phyloP scores from a whole-genome alignment of 2,797 vertebrate genomes.

The Sebastes vulpes region DNA sequence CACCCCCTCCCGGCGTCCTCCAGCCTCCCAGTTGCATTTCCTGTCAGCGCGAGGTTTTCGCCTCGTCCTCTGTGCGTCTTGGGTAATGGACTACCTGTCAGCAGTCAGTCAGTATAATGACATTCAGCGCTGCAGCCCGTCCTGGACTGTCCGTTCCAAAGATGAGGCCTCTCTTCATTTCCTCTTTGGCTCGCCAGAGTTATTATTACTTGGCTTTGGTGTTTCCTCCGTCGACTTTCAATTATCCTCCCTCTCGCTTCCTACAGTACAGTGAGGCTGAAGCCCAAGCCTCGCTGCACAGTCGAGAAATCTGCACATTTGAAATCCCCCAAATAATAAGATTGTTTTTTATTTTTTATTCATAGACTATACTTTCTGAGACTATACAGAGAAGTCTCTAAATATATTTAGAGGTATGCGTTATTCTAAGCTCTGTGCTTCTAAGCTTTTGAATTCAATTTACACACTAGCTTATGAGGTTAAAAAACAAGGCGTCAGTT shows the following conservation, averaged over 20 bases:
- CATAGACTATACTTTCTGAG: neutral
- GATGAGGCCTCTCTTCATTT: slow-evolving; percentile 81
- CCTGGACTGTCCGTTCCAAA: slow-evolving; percentile 56
- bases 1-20: slow-evolving; percentile 20
- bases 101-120: slow-evolving; percentile 77
- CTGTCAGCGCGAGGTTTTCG: slow-evolving; percentile 45
- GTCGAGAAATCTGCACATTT: slow-evolving; percentile 12
- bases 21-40: slow-evolving; percentile 53
- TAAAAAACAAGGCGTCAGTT: neutral
- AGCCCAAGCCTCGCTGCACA: neutral
- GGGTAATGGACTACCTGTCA: slow-evolving; percentile 79
- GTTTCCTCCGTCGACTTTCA: slow-evolving; percentile 73
- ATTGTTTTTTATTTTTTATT: slow-evolving; percentile 16
- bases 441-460: slow-evolving; percentile 42
- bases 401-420: slow-evolving; percentile 7
- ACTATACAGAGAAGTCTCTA: neutral
- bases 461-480: slow-evolving; percentile 2
- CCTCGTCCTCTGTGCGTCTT: slow-evolving; percentile 55
- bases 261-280: neutral
- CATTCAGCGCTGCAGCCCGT: slow-evolving; percentile 52
- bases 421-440: slow-evolving; percentile 11
- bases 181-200: slow-evolving; percentile 66
- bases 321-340: slow-evolving; percentile 25
- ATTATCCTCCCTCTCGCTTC: slow-evolving; percentile 64
- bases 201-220: slow-evolving; percentile 75